Evolutionary conservation across 2,797 vertebrate genomes (phyloP).

Genomic region (Garrulus glandarius): DNA sequence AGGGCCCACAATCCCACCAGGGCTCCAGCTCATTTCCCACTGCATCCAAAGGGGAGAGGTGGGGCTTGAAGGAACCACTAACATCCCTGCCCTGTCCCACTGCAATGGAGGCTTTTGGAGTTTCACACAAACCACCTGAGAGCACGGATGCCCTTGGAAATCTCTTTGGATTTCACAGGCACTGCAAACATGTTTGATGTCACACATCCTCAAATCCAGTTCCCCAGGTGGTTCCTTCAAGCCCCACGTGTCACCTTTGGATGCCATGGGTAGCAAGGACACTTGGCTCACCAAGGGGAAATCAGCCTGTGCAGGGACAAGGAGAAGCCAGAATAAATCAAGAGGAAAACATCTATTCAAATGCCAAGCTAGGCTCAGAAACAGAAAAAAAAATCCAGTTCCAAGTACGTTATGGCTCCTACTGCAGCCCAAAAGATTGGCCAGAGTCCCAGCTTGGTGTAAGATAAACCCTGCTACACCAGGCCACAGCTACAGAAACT

Average conservation of each 20-base stretch:
- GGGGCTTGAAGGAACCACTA: background rate
- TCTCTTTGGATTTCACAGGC: background rate
- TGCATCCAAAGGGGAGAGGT: background rate
- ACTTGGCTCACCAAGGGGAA: background rate
- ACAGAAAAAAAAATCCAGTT: background rate
- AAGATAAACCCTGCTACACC: background rate
- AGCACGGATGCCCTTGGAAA: background rate
- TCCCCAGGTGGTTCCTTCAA: background rate
- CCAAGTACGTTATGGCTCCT: background rate
- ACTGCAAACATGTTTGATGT: background rate
- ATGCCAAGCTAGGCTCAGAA: background rate
- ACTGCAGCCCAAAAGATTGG: background rate
- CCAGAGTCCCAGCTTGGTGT: background rate
- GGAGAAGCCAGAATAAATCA: background rate
- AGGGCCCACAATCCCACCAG: background rate
- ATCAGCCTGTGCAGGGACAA: background rate
- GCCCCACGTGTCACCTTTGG: background rate
- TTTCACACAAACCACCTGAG: background rate
- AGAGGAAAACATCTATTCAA: background rate
- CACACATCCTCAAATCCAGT: background rate
- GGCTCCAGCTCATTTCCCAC: background rate
- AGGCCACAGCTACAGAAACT: background rate
- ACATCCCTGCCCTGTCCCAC: background rate
- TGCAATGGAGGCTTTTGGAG: background rate
- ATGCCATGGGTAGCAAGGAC: background rate